phyloP scores from a whole-genome alignment of 1,140 invertebrate genomes.

The Bombus polaris region DNA sequence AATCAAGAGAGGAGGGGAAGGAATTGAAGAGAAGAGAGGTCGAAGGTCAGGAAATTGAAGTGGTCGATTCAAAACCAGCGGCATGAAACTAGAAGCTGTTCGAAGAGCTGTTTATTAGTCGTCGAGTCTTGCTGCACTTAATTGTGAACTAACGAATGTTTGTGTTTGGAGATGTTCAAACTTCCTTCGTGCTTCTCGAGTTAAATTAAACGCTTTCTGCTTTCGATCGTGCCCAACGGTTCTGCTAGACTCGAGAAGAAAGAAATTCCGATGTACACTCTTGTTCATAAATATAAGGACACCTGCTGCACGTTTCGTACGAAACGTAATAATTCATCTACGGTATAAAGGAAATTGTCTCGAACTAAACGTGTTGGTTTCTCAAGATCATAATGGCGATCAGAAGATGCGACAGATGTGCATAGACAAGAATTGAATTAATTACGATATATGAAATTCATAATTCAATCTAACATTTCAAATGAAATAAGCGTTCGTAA shows the following conservation, averaged over 20 bases:
- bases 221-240: not conserved
- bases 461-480: not conserved
- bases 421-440: no score
- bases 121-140: not conserved
- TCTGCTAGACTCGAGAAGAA: not conserved
- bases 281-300: not conserved
- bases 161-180: not conserved
- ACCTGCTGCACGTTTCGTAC: not conserved
- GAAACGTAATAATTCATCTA: no score
- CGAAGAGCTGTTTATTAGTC: constrained; percentile 18
- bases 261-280: not conserved
- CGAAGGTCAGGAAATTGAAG: not conserved
- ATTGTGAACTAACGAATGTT: constrained; percentile 1
- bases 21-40: not conserved
- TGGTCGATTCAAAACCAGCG: not conserved
- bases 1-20: not conserved
- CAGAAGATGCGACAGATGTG: no score
- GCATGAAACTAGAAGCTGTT: not conserved
- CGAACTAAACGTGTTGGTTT: no score
- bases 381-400: no score
- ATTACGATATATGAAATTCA: no score
- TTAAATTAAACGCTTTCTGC: not conserved
- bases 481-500: not conserved
- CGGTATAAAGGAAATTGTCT: no score
- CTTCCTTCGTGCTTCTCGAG: not conserved